phyloP scores from a whole-genome alignment of 2,797 vertebrate species.

The Sebastes minor region DNA sequence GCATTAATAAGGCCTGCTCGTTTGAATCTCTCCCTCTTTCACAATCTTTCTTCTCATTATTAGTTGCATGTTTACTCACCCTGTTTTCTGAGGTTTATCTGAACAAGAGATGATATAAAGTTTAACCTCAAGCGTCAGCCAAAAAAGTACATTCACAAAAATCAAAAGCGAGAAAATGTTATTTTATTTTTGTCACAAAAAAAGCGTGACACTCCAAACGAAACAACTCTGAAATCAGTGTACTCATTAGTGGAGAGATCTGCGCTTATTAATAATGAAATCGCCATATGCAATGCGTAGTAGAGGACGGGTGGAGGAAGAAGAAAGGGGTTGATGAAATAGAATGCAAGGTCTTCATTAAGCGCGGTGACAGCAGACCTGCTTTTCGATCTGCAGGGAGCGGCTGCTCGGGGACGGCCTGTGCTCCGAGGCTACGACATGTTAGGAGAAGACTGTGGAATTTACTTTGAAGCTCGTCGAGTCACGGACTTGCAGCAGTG shows the following conservation, averaged over 20 bases:
- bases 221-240: constrained; percentile 45
- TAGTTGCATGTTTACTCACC: background rate
- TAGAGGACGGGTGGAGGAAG: constrained; percentile 24
- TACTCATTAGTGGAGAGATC: constrained; percentile 61
- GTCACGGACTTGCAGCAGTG: constrained; percentile 32
- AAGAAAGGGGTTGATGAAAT: constrained; percentile 78
- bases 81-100: background rate
- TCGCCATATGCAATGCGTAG: constrained; percentile 40
- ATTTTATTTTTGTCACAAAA: constrained; percentile 6
- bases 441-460: constrained; percentile 26
- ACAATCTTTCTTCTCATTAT: background rate
- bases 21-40: constrained; percentile 5
- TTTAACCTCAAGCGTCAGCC: background rate
- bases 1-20: background rate
- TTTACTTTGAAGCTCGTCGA: constrained; percentile 65
- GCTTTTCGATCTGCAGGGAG: constrained; percentile 49
- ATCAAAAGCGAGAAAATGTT: background rate
- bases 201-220: constrained; percentile 26
- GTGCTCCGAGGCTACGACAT: constrained; percentile 50
- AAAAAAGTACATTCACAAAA: background rate
- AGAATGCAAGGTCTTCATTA: constrained; percentile 79
- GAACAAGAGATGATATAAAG: background rate
- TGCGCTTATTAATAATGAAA: constrained; percentile 64
- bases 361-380: constrained; percentile 65
- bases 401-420: constrained; percentile 49